Evolutionary conservation across 2,888 invertebrate species (phyloP).

Genomic region (Lasioglossum pauxillum): DNA sequence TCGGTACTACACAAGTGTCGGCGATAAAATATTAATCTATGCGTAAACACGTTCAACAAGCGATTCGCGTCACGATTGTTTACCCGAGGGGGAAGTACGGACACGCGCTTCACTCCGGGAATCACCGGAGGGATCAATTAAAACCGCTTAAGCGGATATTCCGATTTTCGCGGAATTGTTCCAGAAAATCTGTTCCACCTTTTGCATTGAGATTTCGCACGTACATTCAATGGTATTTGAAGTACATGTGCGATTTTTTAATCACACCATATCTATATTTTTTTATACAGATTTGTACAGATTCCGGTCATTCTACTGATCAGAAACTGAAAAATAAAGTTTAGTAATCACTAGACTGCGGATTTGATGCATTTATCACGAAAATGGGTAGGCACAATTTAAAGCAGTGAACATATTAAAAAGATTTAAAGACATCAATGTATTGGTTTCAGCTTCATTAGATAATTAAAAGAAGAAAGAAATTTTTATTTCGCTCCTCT

Average conservation of each 20-base stretch:
- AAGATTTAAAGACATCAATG: too few relatives aligned
- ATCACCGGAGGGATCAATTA: slow-evolving; percentile 43
- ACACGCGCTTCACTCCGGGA: slow-evolving; percentile 25
- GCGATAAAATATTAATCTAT: slow-evolving; percentile 40
- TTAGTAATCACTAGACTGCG: not conserved
- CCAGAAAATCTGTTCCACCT: not conserved
- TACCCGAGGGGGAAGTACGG: slow-evolving; percentile 37
- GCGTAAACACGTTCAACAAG: slow-evolving; percentile 29
- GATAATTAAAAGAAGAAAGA: too few relatives aligned
- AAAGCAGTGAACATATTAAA: too few relatives aligned
- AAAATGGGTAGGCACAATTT: too few relatives aligned
- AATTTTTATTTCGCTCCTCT: too few relatives aligned
- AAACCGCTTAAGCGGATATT: not conserved
- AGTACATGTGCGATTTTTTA: not conserved
- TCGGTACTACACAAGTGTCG: not conserved
- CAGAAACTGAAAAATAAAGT: not conserved
- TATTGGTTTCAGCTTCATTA: too few relatives aligned
- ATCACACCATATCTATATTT: not conserved
- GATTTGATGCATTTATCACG: too few relatives aligned
- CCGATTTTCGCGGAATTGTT: not conserved
- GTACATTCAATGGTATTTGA: not conserved
- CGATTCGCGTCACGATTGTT: slow-evolving; percentile 11
- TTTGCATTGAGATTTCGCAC: not conserved
- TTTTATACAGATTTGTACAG: not conserved
- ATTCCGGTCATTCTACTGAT: not conserved